Evolutionary conservation across 30 jellyfish, hydroid and myxozoan genomes (phyloP).

Genomic region (Hydractinia echinata): DNA sequence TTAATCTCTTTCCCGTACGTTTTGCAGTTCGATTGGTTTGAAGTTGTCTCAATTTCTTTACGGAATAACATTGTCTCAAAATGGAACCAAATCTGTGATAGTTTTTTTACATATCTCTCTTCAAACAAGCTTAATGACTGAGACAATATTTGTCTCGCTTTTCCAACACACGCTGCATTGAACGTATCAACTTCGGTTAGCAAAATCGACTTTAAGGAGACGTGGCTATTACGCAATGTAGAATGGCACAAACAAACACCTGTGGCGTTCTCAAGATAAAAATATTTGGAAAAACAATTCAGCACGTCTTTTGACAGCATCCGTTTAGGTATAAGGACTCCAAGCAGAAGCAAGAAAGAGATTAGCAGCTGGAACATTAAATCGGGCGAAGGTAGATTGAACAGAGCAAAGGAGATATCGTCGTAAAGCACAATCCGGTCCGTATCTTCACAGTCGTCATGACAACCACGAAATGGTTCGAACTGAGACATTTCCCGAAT

Average conservation of each 20-base stretch:
- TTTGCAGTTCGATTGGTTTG: constrained; percentile 7
- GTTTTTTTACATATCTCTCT: constrained; percentile 7
- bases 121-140: constrained; percentile 41
- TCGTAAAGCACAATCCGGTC: constrained; percentile 75
- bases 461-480: constrained; percentile 10
- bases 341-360: constrained; percentile 46
- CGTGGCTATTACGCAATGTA: neutral
- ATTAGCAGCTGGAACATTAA: constrained; percentile 40
- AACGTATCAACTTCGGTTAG: neutral
- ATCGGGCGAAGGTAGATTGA: constrained; percentile 38
- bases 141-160: constrained; percentile 35
- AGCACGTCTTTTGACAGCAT: neutral
- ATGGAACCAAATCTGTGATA: constrained; percentile 62
- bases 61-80: constrained; percentile 53
- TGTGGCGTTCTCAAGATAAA: neutral
- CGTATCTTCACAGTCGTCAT: constrained; percentile 72
- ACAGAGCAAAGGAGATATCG: constrained; percentile 55
- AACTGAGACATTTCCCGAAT: constrained; percentile 8
- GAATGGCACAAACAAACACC: constrained; percentile 32
- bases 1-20: constrained; percentile 28
- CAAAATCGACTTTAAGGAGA: constrained; percentile 7
- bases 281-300: neutral
- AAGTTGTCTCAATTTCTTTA: neutral
- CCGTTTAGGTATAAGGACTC: constrained; percentile 50
- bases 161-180: constrained; percentile 13